These are phyloP conservation scores for Acrocyrtus sp. DNA, from an alignment of 2,888 invertebrate genomes.

Conservation along the genomic window DNA sequence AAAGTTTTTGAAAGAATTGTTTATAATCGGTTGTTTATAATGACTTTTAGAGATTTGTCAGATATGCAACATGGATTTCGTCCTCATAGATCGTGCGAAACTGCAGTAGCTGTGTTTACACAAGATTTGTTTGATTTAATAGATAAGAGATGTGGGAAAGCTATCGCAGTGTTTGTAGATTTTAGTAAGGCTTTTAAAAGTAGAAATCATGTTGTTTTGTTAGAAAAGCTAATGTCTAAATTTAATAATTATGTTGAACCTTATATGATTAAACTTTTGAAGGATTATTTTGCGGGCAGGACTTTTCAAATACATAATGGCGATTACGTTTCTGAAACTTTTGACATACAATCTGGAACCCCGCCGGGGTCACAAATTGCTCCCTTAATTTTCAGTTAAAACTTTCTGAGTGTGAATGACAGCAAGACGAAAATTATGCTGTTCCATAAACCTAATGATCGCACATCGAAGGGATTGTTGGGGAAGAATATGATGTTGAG, in stretches of 20 bases:
- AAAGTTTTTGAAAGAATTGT: not conserved
- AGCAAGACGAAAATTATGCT: constrained; percentile 6
- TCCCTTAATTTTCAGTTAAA: constrained; percentile 7
- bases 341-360: not conserved
- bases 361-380: constrained; percentile 19
- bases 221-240: constrained; percentile 1
- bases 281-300: constrained; percentile 3
- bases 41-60: not conserved
- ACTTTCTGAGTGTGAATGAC: constrained; percentile 6
- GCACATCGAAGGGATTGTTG: not conserved
- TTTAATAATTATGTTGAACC: not conserved
- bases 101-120: constrained; percentile 5
- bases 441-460: not conserved
- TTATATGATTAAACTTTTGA: constrained; percentile 3
- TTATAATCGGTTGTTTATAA: not conserved
- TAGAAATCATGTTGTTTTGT: not conserved
- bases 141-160: constrained; percentile 25
- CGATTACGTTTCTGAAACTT: not conserved
- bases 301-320: constrained; percentile 7
- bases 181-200: constrained; percentile 17
- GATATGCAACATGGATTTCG: constrained; percentile 14
- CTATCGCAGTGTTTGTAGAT: constrained; percentile 22
- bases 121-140: constrained; percentile 3
- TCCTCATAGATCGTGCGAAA: constrained; percentile 19
- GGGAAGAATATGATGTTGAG: not conserved